A percentile compares a stretch with the other conserved stretches of the same genome.
Conservation (phyloP, 1,140 invertebrate species). For the Drosophila triauraria region DNA sequence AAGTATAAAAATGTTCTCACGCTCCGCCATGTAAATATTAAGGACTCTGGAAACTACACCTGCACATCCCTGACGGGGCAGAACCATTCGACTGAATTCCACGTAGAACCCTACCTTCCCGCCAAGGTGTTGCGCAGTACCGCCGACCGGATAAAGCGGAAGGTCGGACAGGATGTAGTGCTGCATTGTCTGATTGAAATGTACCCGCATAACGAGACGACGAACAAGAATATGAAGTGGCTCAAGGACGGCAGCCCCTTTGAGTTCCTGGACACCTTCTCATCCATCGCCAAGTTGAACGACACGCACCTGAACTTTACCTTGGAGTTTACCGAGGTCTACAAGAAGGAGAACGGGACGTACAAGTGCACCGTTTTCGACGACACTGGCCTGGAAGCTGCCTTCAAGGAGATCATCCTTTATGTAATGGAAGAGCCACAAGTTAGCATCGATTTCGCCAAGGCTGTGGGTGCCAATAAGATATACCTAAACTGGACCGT, state of each 20-base stretch:
- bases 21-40: constrained; percentile 81
- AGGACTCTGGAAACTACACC: constrained; percentile 86
- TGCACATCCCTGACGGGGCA: constrained; percentile 83
- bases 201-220: constrained; percentile 86
- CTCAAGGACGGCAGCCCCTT: constrained; percentile 86
- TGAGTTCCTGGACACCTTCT: constrained; percentile 70
- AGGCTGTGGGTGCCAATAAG: constrained; percentile 90
- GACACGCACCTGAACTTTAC: constrained; percentile 87
- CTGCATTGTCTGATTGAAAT: constrained; percentile 87
- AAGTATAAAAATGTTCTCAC: constrained; percentile 62
- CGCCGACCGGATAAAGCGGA: constrained; percentile 85
- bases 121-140: constrained; percentile 86
- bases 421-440: constrained; percentile 90
- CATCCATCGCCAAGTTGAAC: constrained; percentile 85
- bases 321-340: constrained; percentile 86
- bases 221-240: constrained; percentile 86
- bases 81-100: constrained; percentile 62
- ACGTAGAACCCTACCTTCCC: constrained; percentile 84
- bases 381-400: constrained; percentile 56
- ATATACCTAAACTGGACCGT: constrained; percentile 94
- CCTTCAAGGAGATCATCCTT: constrained; percentile 82
- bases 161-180: constrained; percentile 85
- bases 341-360: constrained; percentile 89
- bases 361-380: constrained; percentile 86
- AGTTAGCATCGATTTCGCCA: constrained; percentile 90